Base-by-base conservation (phyloP, 2,113 vertebrate species). In the Gymnobelideus leadbeateri region DNA sequence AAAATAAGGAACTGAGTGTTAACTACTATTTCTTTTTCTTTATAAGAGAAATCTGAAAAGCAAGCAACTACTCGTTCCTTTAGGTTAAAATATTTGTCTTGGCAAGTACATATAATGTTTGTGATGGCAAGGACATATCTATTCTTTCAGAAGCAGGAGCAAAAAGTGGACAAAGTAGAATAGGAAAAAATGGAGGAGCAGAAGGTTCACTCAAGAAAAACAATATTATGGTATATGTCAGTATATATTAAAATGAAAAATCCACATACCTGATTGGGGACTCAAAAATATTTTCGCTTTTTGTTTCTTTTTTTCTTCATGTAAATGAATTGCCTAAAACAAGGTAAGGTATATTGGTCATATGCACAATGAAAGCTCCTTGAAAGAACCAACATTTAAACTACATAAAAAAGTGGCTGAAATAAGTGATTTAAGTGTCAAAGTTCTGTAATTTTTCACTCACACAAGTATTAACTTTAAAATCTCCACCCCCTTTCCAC, bases 201-300 rank as follows among this genome's bases (percentile, higher is more conserved):
- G 68, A 84, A n/a, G 37, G 61, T 77, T 77, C 37, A 77, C 31
- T 77, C 12, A n/a, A 84, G 7, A n/a, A 23, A 43, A 84, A 77
- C 19, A 84, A 84, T 84, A 43, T 84, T 8, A 84, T 8, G 31
- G n/a, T 84, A 7, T 77, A 37, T 84, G n/a, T 84, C n/a, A 84
- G 68, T 43, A 43, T 43, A 21, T 37, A 0, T 68, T 31, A 68
- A 68, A 68, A 68, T 68, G 31, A 77, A 93, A 96, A n/a, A 93
- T 95, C 95, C 95, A 99, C 99, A 97, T 98, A 99, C 99, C 99
- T 99, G 99, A 98, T 97, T 99, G 99, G 97, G 99, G 99, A 99
- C 99, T 99, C 97, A 99, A 98, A 97, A 99, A 98, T 96, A 99
- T 90, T 98, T 98, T 98, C 98, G 98, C 98, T 98, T 99, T 99